phyloP scores from a whole-genome alignment of 1,140 invertebrate species.

The Heliconius hewitsoni region DNA sequence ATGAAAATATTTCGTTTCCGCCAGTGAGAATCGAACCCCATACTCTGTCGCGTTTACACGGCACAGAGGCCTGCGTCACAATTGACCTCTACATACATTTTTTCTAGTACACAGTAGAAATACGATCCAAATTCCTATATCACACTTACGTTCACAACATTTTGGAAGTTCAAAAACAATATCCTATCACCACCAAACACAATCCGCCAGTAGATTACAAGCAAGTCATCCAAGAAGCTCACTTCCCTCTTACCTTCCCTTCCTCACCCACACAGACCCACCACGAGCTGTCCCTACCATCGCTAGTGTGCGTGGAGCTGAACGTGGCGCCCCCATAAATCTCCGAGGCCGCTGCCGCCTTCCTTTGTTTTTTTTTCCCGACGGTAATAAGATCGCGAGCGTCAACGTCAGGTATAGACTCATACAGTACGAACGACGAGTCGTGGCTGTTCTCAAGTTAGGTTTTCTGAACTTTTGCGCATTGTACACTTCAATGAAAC shows the following conservation, averaged over 20 bases:
- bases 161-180: neutral
- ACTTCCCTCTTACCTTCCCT: neutral
- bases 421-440: neutral
- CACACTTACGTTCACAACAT: neutral
- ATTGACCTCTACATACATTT: no score
- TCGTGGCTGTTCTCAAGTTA: no score
- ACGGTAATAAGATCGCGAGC: conserved; percentile 74
- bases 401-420: conserved; percentile 68
- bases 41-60: no score
- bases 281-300: neutral
- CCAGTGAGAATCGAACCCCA: no score
- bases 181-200: neutral
- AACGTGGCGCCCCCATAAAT: conserved; percentile 65
- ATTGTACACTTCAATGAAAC: no score
- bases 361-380: conserved; percentile 71
- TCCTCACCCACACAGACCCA: neutral
- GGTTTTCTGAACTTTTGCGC: no score
- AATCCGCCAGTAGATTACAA: neutral
- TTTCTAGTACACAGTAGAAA: neutral
- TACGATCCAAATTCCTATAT: neutral
- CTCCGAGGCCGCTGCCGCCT: conserved; percentile 55
- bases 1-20: no score
- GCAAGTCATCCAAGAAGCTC: conserved; percentile 10
- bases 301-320: conserved; percentile 21
- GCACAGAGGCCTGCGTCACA: no score